Conservation (phyloP, 2,888 invertebrate genomes). For the Coenonympha glycerion region DNA sequence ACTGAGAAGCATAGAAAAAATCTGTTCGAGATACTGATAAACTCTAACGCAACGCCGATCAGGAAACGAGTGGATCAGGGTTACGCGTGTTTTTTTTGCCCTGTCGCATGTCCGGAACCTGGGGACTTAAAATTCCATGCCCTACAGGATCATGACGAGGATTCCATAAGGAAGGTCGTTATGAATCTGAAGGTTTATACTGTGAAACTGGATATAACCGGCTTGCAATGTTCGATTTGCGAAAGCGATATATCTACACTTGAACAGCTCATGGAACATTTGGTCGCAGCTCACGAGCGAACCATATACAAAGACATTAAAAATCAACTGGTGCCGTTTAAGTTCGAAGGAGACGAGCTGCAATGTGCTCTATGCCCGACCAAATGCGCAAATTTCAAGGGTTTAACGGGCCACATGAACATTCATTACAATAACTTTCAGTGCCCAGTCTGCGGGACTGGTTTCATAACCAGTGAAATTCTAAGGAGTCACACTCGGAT, state of each 20-base stretch:
- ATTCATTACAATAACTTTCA: slow-evolving; percentile 41
- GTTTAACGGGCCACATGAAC: slow-evolving; percentile 40
- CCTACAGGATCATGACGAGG: no score
- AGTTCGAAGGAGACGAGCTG: slow-evolving; percentile 32
- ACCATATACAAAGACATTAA: neutral
- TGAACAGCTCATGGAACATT: neutral
- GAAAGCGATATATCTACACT: neutral
- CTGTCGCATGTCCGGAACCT: neutral
- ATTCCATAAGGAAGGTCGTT: no score
- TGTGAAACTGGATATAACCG: no score
- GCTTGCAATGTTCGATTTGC: no score
- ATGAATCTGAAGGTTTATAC: no score
- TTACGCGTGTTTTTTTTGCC: neutral
- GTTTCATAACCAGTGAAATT: no score
- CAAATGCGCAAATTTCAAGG: slow-evolving; percentile 30
- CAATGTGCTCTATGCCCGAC: slow-evolving; percentile 29
- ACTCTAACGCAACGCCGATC: neutral
- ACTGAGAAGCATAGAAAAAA: no score
- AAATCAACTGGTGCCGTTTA: slow-evolving; percentile 31
- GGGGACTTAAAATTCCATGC: neutral
- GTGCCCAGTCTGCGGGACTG: slow-evolving; percentile 36
- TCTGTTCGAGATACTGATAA: neutral
- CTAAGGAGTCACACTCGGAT: no score
- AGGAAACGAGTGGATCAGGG: neutral
- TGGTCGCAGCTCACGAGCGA: neutral